Evolutionary conservation across 2,113 vertebrate species (phyloP).

Genomic region (Vulpes vulpes): DNA sequence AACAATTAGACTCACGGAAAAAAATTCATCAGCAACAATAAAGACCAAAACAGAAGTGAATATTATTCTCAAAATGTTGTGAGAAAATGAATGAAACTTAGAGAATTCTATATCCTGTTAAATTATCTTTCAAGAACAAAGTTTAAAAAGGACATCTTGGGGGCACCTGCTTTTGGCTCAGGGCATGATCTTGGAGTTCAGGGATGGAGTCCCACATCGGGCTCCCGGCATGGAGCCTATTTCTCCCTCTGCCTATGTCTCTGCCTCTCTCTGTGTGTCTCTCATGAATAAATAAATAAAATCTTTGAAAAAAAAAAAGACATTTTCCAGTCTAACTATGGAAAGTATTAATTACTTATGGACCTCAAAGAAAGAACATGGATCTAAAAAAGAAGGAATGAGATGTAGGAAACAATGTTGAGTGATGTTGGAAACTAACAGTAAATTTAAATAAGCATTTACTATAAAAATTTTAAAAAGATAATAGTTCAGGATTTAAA

Average conservation of each 20-base stretch:
- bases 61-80: neutral
- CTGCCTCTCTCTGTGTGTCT: no score
- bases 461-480: neutral
- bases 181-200: no score
- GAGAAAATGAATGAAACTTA: constrained; percentile 27
- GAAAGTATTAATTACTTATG: neutral
- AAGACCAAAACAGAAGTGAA: neutral
- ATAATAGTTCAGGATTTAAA: neutral
- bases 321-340: constrained; percentile 4
- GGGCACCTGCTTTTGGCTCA: no score
- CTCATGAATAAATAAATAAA: no score
- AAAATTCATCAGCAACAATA: neutral
- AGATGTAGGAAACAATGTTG: neutral
- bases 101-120: neutral
- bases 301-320: neutral
- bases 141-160: neutral
- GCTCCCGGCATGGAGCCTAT: no score
- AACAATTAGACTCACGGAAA: neutral
- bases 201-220: no score
- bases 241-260: no score
- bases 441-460: constrained; percentile 17
- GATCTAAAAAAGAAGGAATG: constrained; percentile 15
- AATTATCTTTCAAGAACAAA: neutral
- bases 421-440: neutral
- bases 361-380: constrained; percentile 30